Base-by-base conservation (phyloP, 2,888 invertebrate species). In the Creontiades dilutus region DNA sequence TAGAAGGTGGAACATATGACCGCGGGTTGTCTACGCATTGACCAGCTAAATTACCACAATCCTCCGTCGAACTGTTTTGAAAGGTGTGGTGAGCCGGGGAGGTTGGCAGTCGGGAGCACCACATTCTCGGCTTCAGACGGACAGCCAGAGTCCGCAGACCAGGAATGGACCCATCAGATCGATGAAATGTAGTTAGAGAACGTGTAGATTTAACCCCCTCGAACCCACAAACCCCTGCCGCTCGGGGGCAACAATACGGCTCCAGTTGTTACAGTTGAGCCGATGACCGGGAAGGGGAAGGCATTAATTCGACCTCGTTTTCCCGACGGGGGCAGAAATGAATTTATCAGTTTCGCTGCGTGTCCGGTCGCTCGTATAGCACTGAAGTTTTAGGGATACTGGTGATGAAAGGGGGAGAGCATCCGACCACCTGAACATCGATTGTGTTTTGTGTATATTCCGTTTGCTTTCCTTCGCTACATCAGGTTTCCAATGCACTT, bases 271-370 rank as follows among this genome's bases (percentile, higher is more conserved):
- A 16, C 52, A 14, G 52, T 52, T 52, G 52, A 16, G 52, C 3
- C 52, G 13, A 16, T 52, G 61, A 19, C n/a, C 1, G n/a, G n/a
- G 61, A 61, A n/a, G 61, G 9, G 61, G 19, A 19, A n/a, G 16
- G 11, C 19, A 61, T 61, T 61, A 61, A 61, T 61, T 61, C 61
- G 61, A 61, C n/a, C 61, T 61, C 61, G 61, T 61, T 61, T 61
- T 61, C 61, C 61, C 61, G n/a, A 9, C 19, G 61, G 61, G 9
- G 61, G 61, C 19, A 61, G 61, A 61, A 61, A 61, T 61, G 61
- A 19, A 61, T 61, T 61, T 61, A 61, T 61, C 61, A 61, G 61
- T 19, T 61, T 61, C 52, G 52, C 52, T 11, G 14, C 16, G 52
- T 11, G 52, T 52, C 52, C 52, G 52, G 52, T 52, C 11, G 52